These are phyloP conservation scores for Erethizon dorsatum DNA, from an alignment of 2,797 vertebrate genomes.

Conservation along the genomic window DNA sequence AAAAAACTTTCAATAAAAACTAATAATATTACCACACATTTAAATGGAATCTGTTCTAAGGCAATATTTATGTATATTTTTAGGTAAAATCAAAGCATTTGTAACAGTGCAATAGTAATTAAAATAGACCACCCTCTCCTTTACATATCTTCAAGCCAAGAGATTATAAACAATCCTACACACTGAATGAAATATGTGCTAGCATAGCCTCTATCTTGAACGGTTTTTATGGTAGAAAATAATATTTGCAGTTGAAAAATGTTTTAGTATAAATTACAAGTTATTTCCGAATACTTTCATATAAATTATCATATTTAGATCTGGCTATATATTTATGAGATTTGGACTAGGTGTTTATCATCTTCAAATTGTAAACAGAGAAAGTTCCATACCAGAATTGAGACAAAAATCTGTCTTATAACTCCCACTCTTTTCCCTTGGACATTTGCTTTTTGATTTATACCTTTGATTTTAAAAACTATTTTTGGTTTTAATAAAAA, in stretches of 20 bases:
- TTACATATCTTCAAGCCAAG: not conserved
- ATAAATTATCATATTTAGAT: not conserved
- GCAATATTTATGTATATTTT: not conserved
- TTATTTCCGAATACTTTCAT: constrained; percentile 38
- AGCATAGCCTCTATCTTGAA: not conserved
- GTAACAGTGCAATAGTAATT: not conserved
- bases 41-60: not conserved
- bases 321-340: not conserved
- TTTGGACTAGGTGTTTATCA: not conserved
- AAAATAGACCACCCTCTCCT: not conserved
- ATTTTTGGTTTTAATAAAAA: constrained; percentile 75
- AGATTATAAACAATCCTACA: not conserved
- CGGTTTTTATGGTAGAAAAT: not conserved
- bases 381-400: not conserved
- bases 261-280: not conserved
- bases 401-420: not conserved
- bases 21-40: not conserved
- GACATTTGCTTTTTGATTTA: constrained; percentile 52
- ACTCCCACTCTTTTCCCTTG: not conserved
- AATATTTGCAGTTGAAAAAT: not conserved
- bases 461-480: constrained; percentile 40
- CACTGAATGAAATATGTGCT: not conserved
- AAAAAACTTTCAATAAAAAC: not conserved
- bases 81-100: not conserved
- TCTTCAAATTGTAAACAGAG: not conserved